Evolutionary conservation across 2,113 vertebrate species (phyloP), one percentile per base, ranked within the genome.

Genomic region (Scopus umbretta): DNA sequence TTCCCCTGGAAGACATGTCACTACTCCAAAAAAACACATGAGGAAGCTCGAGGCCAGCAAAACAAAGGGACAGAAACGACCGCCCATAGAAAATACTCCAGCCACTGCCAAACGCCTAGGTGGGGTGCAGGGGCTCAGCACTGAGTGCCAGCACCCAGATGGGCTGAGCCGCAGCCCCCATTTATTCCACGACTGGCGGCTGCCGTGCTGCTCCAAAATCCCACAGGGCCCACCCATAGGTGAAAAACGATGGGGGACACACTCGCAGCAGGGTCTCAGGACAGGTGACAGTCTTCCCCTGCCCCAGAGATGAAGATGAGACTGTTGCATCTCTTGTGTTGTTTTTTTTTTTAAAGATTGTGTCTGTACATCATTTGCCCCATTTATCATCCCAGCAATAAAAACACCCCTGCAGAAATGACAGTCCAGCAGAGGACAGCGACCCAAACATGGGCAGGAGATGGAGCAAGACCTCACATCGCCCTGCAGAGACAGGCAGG

Each of bases 1-100:
- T 91, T 66, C 26, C 65, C 71, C 70, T 76, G 62, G 42, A 95
- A 95, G 62, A 75, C 16, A 70, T 30, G 84, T 56, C 70, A 66
- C 73, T 96, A 86, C 63, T 90, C 81, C 19, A 70, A 49, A 87
- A 87, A 91, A 91, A 86, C 84, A 89, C 74, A 87, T 82, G 73
- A 91, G 65, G 90, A 94, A 94, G 89, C 91, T 90, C 25, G 3
- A 90, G 63, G 67, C 63, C 86, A 96, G 87, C 11, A 73, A 95
- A 95, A 94, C 40, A 84, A 92, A 72, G 59, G 71, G 84, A 74
- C 20, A 96, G 55, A 95, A 94, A 80, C 29, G 42, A 83, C 42
- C 40, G 32, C 34, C 55, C 59, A 50, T 1, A 78, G 71, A 67
- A 85, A 92, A 80, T 8, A 14, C 32, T 85, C 32, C 1, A 1